phyloP scores from a whole-genome alignment of 2,797 vertebrate species.

The Lemur catta region DNA sequence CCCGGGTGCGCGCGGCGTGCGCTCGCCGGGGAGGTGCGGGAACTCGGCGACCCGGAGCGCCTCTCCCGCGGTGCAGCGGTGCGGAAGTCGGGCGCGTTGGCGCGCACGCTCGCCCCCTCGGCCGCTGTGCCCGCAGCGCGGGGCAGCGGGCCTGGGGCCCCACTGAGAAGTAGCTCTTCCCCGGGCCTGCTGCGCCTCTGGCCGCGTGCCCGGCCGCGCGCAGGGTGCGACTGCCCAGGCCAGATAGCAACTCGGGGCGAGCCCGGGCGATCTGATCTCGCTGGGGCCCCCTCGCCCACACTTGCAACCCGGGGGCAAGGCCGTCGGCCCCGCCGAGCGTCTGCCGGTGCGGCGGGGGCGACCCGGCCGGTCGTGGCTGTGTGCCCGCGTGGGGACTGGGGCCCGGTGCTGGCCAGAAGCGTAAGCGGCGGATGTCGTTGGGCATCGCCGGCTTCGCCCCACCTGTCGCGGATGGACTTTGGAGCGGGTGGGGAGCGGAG shows the following conservation, averaged over 20 bases:
- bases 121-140: background rate
- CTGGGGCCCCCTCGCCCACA: rapidly evolving
- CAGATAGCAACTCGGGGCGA: background rate
- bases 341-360: background rate
- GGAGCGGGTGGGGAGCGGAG: background rate
- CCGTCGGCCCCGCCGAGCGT: background rate
- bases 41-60: background rate
- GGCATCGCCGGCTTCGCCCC: conserved; percentile 34
- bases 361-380: background rate
- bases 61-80: background rate
- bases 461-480: conserved; percentile 68
- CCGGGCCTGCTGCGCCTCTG: conserved; percentile 6
- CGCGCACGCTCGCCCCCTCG: background rate
- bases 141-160: background rate
- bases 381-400: background rate
- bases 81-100: conserved; percentile 46
- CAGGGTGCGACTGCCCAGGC: background rate
- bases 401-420: background rate
- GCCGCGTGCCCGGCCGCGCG: background rate
- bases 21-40: background rate
- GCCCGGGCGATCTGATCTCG: background rate
- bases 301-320: background rate
- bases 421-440: background rate
- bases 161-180: background rate
- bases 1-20: conserved; percentile 59